Percentiles rank a stretch among this genome's conserved stretches.
Evolutionary conservation across 2,888 invertebrate species (phyloP).

Genomic region (Epistrophe eligans): DNA sequence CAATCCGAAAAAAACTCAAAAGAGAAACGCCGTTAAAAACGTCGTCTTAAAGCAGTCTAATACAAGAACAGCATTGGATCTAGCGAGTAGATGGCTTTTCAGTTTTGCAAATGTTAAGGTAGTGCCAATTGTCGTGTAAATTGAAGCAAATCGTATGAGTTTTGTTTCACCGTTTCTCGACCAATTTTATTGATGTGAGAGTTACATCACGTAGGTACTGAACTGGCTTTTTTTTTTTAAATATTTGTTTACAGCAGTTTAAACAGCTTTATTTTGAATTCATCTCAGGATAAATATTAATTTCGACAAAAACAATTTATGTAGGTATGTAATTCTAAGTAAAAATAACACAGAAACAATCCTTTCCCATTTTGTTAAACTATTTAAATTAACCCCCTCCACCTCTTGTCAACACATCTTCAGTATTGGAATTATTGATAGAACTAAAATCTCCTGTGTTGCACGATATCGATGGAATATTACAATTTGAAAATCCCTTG

Average conservation of each 20-base stretch:
- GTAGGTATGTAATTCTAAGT: constrained; percentile 54
- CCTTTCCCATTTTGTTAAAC: constrained; percentile 30
- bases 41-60: too few relatives aligned
- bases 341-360: constrained; percentile 72
- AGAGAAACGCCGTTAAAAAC: too few relatives aligned
- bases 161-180: too few relatives aligned
- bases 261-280: constrained; percentile 44
- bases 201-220: too few relatives aligned
- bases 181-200: too few relatives aligned
- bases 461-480: constrained; percentile 88
- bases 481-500: constrained; percentile 87
- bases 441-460: constrained; percentile 86
- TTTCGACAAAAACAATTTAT: constrained; percentile 57
- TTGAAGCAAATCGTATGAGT: too few relatives aligned
- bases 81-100: too few relatives aligned
- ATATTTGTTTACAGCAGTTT: constrained; percentile 10
- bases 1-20: too few relatives aligned
- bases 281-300: constrained; percentile 56
- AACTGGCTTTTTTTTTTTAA: too few relatives aligned
- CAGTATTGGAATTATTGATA: constrained; percentile 45
- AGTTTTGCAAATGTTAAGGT: too few relatives aligned
- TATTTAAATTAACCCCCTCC: constrained; percentile 53
- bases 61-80: too few relatives aligned
- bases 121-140: too few relatives aligned
- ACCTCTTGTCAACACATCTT: constrained; percentile 53